Evolutionary conservation across 2,113 vertebrate species (phyloP), one percentile per base, ranked within the genome.

Genomic region (Psittacus erithacus): DNA sequence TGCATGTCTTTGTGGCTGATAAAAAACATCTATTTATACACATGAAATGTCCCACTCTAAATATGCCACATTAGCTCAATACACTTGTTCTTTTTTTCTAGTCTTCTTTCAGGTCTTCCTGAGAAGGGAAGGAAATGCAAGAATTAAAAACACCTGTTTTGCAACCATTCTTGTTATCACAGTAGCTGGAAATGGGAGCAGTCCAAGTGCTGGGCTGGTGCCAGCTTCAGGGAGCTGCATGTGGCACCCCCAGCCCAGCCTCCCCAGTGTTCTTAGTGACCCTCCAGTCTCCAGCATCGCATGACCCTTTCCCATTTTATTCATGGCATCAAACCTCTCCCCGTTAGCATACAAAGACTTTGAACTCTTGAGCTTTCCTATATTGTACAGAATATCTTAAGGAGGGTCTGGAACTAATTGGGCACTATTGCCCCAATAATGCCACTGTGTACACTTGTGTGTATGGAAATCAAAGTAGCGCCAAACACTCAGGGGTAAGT

Each of bases 361-460:
- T 2, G 4, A 85, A 82, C 52, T 57, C 81, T 2, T 1, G n/a
- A 52, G 53, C 59, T 65, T 68, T 47, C 78, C 23, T 3, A 5
- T 38, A 19, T 50, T 35, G 47, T 74, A 23, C 41, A 10, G 67
- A 69, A 57, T 9, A 76, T 3, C 27, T 79, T 44, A 49, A 62
- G 94, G 95, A 97, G 90, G 90, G 95, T 84, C 91, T 97, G 88
- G 88, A 85, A 85, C 94, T 94, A 94, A 96, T 60, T 24, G 71
- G 84, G 87, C 20, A 49, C 44, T 24, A 3, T 47, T 38, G 27
- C 95, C 92, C 82, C 82, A 11, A 16, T 29, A 68, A 25, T 10
- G 17, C 85, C 18, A 4, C 94, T 8, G 27, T 0, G 47, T 73
- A 85, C 49, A 1, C 93, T 75, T 64, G 93, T 47, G 92, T 3